Base-by-base conservation (phyloP, 2,888 invertebrate species). In the Platycheirus albimanus region DNA sequence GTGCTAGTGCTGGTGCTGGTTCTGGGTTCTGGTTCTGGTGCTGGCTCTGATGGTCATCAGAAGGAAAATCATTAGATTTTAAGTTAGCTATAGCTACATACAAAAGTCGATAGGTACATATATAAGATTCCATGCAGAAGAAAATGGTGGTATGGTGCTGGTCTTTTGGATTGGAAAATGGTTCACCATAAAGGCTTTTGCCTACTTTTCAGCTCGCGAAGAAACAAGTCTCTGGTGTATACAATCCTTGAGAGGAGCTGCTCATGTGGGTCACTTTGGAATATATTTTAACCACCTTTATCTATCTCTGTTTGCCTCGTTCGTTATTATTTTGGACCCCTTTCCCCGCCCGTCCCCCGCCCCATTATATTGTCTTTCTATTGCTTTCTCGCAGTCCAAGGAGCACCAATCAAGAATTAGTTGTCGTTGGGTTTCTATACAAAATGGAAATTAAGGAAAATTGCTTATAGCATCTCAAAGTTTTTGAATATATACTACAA, bases 401-500 rank as follows among this genome's bases (percentile, higher is more conserved):
- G 74, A 83, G 83, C 83, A 83, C 83, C 83, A 83, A 83, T 83
- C 83, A 83, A 83, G 83, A 83, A 78, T 83, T 83, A 83, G 71
- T 83, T 67, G 56, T 63, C 38, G 67, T 69, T 58, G 72, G n/a
- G 54, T 83, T 78, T 49, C 49, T 70, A 58, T 58, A 70, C 74
- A 64, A 84, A 75, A 72, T 84, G 69, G 79, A 79, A 84, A 79
- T 84, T 84, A 84, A 84, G 84, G 61, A 79, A 79, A 70, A 70
- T 84, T 70, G 79, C 47, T 79, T 64, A 51, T 51, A 66, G 56
- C 58, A 61, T 43, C 76, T 67, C 61, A 71, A 76, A 58, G 56
- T 45, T 69, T 64, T 58, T 28, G 41, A 41, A 41, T 41, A 11
- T 15, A 38, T 1, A n/a, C n/a, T n/a, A n/a, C n/a, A n/a, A n/a